Evolutionary conservation across 2,888 invertebrate genomes (phyloP).

Genomic region (Cosmorhoe ocellata): DNA sequence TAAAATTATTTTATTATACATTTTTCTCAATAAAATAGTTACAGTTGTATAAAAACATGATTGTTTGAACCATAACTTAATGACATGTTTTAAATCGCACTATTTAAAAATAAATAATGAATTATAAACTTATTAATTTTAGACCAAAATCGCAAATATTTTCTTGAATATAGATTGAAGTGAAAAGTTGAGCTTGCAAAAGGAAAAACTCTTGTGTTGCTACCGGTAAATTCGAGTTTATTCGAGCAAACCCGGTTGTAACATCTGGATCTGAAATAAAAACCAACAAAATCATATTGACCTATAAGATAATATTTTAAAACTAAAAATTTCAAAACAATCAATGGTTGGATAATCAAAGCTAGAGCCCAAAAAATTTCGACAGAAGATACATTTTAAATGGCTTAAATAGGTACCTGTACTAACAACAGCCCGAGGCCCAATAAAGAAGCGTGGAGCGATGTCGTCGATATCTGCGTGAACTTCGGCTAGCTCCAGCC

Average conservation of each 20-base stretch:
- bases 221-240: conserved; percentile 21
- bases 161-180: conserved; percentile 19
- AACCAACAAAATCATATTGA: background rate
- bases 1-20: too few species aligned
- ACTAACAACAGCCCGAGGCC: conserved; percentile 31
- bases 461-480: conserved; percentile 32
- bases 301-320: too few species aligned
- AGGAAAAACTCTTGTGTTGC: conserved; percentile 37
- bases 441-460: conserved; percentile 27
- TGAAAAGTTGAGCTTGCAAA: conserved; percentile 14
- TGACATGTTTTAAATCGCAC: conserved; percentile 14
- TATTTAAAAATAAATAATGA: too few species aligned
- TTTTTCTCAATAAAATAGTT: too few species aligned
- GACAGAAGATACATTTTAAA: too few species aligned
- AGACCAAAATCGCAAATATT: conserved; percentile 27
- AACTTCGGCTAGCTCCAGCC: conserved; percentile 31
- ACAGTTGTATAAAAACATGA: too few species aligned
- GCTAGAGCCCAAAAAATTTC: too few species aligned
- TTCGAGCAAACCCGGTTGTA: background rate
- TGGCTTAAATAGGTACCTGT: conserved; percentile 40
- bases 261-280: conserved; percentile 42
- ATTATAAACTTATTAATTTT: conserved; percentile 21
- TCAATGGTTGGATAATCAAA: too few species aligned
- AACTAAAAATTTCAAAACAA: too few species aligned
- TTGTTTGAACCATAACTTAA: too few species aligned